Evolutionary conservation across 2,888 invertebrate species (phyloP).

Genomic region (Harpagoxenus sublaevis): DNA sequence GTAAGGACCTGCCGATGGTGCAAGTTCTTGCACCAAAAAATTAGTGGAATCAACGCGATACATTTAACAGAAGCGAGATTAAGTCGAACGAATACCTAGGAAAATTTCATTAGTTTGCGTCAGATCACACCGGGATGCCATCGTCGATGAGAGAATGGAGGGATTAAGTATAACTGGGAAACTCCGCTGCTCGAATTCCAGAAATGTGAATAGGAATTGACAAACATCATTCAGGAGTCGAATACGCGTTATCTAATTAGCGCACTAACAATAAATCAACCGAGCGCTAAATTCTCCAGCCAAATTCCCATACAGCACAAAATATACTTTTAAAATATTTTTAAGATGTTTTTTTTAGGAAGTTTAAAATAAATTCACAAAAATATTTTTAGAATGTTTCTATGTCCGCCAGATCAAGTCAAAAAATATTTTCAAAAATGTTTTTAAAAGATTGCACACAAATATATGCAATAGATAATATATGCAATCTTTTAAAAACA

Average conservation of each 20-base stretch:
- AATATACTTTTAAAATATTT: too few species aligned
- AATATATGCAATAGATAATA: too few species aligned
- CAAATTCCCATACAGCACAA: background rate
- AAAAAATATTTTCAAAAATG: too few species aligned
- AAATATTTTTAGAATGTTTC: too few species aligned
- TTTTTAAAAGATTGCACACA: too few species aligned
- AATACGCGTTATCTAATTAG: constrained; percentile 8
- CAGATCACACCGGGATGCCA: background rate
- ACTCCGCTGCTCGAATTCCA: too few species aligned
- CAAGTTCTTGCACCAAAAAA: background rate
- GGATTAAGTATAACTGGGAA: background rate
- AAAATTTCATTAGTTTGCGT: background rate
- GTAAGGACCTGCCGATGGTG: background rate
- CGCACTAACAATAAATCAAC: background rate
- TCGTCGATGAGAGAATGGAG: background rate
- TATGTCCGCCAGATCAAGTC: too few species aligned
- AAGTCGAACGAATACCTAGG: background rate
- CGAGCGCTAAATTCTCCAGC: background rate
- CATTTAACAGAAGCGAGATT: background rate
- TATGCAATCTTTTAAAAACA: too few species aligned
- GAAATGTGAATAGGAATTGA: background rate
- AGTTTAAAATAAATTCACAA: too few species aligned
- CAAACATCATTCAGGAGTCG: background rate
- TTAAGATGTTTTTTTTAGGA: too few species aligned
- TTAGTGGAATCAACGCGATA: background rate